Base-by-base conservation (phyloP, 2,888 invertebrate genomes). In the Candidula unifasciata region DNA sequence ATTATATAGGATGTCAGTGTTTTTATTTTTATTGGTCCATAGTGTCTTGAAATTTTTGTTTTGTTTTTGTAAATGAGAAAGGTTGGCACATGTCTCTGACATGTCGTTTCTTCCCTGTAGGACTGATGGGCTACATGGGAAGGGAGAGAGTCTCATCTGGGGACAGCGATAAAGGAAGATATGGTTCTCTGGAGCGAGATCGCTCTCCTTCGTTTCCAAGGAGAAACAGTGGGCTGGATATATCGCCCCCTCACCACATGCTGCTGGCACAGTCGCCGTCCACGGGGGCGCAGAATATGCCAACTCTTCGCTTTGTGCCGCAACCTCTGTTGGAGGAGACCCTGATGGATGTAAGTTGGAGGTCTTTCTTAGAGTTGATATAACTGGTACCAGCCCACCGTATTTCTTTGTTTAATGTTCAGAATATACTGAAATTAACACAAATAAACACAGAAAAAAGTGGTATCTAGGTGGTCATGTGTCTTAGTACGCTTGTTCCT, bases 321-420 rank as follows among this genome's bases (percentile, higher is more conserved):
- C 98, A 98, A 24, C 98, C 98, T 93, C 95, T 99, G 91, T 97
- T 97, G 82, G 98, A 98, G 94, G 99, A 99, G 94, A 98, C 98
- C 27, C 95, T 99, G 77, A 95, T 99, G 91, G 98, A 98, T 93
- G 96, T 96, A 91, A 93, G 94, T 89, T 13, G n/a, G n/a, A n/a
- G n/a, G n/a, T n/a, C n/a, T n/a, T n/a, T n/a, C 6, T 44, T 13
- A 44, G 44, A 13, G 13, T 10, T 44, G 44, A 13, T 44, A 44
- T 44, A 44, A 13, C 13, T 44, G 8, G 13, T 10, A 44, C 6
- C 44, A 44, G 13, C 44, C 44, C 6, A 44, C 13, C 44, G 44
- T 44, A 6, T 44, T 13, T 44, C 44, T 44, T 6, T 13, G 6
- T 44, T 6, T 10, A 44, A 44, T 44, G 44, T 44, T 44, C 44